These are phyloP conservation scores for Pheosia gnoma DNA, from an alignment of 2,888 invertebrate species.

Conservation along the genomic window DNA sequence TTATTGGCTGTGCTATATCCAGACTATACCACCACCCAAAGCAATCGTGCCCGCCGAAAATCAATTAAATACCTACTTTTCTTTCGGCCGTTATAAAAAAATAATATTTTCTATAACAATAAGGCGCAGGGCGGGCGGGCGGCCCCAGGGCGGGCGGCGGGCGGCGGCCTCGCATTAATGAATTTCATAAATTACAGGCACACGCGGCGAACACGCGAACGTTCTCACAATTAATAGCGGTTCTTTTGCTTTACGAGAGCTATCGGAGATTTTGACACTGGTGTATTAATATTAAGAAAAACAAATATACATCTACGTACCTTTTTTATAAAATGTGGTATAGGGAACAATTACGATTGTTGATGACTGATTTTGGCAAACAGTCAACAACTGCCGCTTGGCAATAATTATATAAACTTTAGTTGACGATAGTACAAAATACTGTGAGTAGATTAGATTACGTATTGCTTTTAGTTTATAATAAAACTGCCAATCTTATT, in stretches of 20 bases:
- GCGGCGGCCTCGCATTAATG: conserved; percentile 32
- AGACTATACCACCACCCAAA: background rate
- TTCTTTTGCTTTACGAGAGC: conserved; percentile 35
- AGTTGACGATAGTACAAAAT: background rate
- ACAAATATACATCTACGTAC: too few relatives aligned
- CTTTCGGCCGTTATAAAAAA: conserved; percentile 6
- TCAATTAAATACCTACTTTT: conserved; percentile 6
- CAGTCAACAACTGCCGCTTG: background rate
- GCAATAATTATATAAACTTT: background rate
- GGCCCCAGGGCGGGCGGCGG: conserved; percentile 24
- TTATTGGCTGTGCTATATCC: background rate
- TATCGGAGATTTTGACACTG: conserved; percentile 42
- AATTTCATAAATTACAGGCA: conserved; percentile 51
- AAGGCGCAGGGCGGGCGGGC: conserved; percentile 25
- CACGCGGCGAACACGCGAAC: conserved; percentile 37
- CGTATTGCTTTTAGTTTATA: too few relatives aligned
- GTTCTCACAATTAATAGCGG: conserved; percentile 41
- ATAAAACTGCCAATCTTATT: too few relatives aligned
- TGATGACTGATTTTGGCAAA: conserved; percentile 2
- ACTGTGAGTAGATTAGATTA: too few relatives aligned
- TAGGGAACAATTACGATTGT: background rate
- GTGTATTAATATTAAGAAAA: conserved; percentile 8
- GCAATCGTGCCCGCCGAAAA: background rate
- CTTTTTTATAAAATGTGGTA: background rate
- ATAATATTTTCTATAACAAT: conserved; percentile 42